A percentile compares a stretch with the other conserved stretches of the same genome.
Conservation (phyloP, 1,140 invertebrate genomes). For the Anastrepha obliqua region DNA sequence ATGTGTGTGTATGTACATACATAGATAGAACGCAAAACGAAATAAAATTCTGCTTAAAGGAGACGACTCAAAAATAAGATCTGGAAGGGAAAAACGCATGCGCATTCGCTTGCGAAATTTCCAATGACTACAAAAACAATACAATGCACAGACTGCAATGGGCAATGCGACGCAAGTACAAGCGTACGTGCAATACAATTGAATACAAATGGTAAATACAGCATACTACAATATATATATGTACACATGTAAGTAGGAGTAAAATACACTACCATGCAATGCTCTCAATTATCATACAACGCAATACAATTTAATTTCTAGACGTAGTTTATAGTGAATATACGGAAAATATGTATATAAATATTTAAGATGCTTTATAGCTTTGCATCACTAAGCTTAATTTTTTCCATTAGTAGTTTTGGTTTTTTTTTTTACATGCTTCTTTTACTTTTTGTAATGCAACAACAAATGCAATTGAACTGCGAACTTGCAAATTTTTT, state of each 20-base stretch:
- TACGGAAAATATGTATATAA: no score
- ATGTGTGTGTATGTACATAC: neutral
- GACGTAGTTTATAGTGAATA: no score
- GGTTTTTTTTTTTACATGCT: neutral
- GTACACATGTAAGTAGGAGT: no score
- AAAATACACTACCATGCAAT: no score
- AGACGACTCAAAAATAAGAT: neutral
- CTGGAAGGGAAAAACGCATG: neutral
- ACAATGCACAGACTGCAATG: neutral
- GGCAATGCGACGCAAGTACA: neutral
- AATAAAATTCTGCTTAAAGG: neutral
- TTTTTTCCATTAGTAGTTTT: neutral
- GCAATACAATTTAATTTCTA: neutral
- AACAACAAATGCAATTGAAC: conserved; percentile 46
- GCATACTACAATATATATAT: no score
- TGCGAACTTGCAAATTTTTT: neutral
- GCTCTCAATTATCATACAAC: neutral
- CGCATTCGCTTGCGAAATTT: neutral
- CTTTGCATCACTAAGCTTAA: no score
- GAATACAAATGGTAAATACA: neutral
- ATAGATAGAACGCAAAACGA: no score
- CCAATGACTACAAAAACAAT: neutral
- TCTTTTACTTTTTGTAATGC: neutral
- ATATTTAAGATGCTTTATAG: neutral
- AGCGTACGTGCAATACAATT: neutral